Base-by-base conservation (phyloP, 2,797 vertebrate genomes). In the Cuculus canorus region DNA sequence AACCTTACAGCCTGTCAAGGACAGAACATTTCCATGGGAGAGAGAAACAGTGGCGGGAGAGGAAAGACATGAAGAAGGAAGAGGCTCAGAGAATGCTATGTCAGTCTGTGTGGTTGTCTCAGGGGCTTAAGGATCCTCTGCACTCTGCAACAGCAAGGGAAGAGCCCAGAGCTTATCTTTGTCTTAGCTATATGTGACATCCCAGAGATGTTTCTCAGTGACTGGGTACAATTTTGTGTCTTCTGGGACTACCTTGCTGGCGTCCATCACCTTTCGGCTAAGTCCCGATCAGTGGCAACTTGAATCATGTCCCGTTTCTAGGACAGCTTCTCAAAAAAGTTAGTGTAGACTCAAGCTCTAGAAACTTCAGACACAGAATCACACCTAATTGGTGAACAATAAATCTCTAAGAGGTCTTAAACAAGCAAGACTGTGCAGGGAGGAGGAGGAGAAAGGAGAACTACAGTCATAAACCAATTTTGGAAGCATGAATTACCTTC, bases 371-470 rank as follows among this genome's bases (percentile, higher is more conserved):
- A 24, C 53, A 41, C 28, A 56, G 75, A 82, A 45, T 59, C 35
- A 64, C 32, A 52, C 0, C 3, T 50, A 12, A 37, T 13, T 0
- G 0, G n/a, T 5, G 3, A 83, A 54, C 13, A 57, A 41, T 15
- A 35, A 5, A n/a, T 47, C 72, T 82, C 39, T 27, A 54, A 80
- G 13, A 25, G 22, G 27, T 11, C 27, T 84, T 92, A 66, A 81
- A 59, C 4, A 25, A 54, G 22, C 10, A 60, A 45, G 48, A 9
- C 25, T 77, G 18, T 37, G 15, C 12, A 81, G 18, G n/a, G 39
- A 61, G 17, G 18, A 61, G 17, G 18, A 73, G 39, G 4, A 80
- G 33, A 39, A 82, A 57, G 64, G n/a, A n/a, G 39, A 77, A 30
- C 17, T 53, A 41, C 17, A 68, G 13, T 3, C 22, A 52, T 11